These are phyloP conservation scores for Eilema depressum DNA, from an alignment of 2,888 invertebrate genomes.

Conservation along the genomic window DNA sequence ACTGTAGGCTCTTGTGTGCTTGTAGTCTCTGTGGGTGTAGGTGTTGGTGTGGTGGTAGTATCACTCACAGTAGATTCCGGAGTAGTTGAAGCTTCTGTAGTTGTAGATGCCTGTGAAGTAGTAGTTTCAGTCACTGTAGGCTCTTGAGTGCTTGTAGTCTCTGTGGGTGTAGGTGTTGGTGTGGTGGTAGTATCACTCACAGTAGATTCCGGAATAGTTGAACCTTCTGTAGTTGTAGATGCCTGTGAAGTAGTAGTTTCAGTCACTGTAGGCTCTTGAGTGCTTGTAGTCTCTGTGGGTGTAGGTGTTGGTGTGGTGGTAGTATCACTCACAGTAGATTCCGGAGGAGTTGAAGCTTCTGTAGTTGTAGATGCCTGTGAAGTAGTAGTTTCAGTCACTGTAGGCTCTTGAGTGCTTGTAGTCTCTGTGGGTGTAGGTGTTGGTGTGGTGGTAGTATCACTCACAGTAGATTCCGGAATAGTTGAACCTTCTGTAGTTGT, in stretches of 20 bases:
- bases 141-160: too few species aligned
- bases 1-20: too few species aligned
- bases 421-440: conserved; percentile 1
- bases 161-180: too few species aligned
- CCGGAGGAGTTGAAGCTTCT: not conserved
- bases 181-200: too few species aligned
- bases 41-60: too few species aligned
- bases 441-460: not conserved
- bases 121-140: too few species aligned
- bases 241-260: not conserved
- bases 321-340: not conserved
- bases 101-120: too few species aligned
- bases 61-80: too few species aligned
- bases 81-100: too few species aligned
- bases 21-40: too few species aligned
- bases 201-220: too few species aligned
- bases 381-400: conserved; percentile 15
- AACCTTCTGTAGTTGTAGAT: conserved; percentile 7
- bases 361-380: not conserved
- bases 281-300: not conserved
- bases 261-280: not conserved
- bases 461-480: not conserved
- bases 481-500: not conserved
- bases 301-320: not conserved
- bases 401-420: conserved; percentile 21